Evolutionary conservation across 2,113 vertebrate genomes (phyloP), one percentile per base, ranked within the genome.

Genomic region (Phoenicopterus ruber): DNA sequence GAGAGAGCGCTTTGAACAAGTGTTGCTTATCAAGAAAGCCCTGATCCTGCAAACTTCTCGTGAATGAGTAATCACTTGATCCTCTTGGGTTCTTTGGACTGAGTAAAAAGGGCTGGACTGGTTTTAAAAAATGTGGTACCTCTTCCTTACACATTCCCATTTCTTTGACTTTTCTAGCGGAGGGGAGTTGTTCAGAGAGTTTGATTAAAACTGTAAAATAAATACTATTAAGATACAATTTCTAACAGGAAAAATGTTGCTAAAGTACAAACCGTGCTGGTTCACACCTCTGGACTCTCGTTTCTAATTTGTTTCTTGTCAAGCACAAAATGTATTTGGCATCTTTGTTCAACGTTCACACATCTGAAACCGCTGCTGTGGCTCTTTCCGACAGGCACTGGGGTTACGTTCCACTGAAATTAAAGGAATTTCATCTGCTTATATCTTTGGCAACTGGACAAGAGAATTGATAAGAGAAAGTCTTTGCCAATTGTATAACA

Each of bases 381-480:
- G 47, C 62, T 94, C 62, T 82, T 93, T 93, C 78, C 66, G 82
- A 61, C 34, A 82, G 81, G 49, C 36, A 6, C 77, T 81, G 49
- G 52, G 87, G 81, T 82, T 76, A 36, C 0, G 6, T 57, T 85
- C 34, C 57, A 69, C 61, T 66, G 73, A 89, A 91, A 81, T 82
- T 79, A 76, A 79, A 89, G 81, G 52, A 65, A 77, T 94, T 93
- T 76, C 9, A 46, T 90, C 88, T 93, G 46, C 62, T 92, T 90
- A 13, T 36, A 21, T 32, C 50, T 77, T 77, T 97, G 91, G 78
- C 49, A 91, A 40, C 10, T 20, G 40, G 70, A 69, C 44, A 62
- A 74, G 9, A 42, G 31, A 73, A 21, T 4, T 57, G 82, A 65
- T 85, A 61, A 87, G 46, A 52, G 25, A 36, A 59, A 76, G 21